Base-by-base conservation (phyloP, 2,797 vertebrate genomes). In the Aselliscus stoliczkanus region DNA sequence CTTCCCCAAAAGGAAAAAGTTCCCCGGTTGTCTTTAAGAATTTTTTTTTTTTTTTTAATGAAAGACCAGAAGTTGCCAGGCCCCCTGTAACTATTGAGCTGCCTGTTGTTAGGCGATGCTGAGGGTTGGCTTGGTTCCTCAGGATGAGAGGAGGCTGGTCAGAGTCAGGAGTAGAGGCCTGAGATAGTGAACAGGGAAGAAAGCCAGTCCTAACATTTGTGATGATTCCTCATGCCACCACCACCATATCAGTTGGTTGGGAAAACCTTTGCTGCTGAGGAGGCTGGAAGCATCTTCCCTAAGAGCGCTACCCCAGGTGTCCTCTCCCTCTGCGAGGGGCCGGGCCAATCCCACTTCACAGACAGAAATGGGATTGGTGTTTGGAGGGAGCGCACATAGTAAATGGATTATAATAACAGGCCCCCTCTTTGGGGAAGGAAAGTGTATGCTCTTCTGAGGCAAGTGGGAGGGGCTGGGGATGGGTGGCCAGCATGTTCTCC, bases 251-350 rank as follows among this genome's bases (percentile, higher is more conserved):
- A 81, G 97, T 97, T 97, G 96, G 94, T 94, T 96, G 96, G 97
- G 93, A 97, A 83, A 96, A 89, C 92, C 89, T 96, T 97, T 97
- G 98, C 97, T 98, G 97, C 97, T 98, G 97, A 96, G 97, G 97
- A 97, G 86, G 62, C 65, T 65, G 92, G 97, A 96, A 97, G 95
- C 52, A 80, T 97, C 92, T 92, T 97, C 96, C 97, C n/a, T 37
- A 70, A 82, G 93, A 94, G 90, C 47, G 44, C 44, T n/a, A n/a
- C n/a, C n/a, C n/a, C n/a, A n/a, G n/a, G n/a, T n/a, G n/a, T n/a
- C n/a, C n/a, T n/a, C 44, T 47, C 44, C 47, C 14, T 50, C 84
- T 77, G 37, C 88, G 93, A 90, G 9, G 94, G 92, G 85, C 90
- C 69, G 69, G 76, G 75, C 54, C 94, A 42, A 31, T 79, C 76